Evolutionary conservation across 2,113 vertebrate species (phyloP).

Genomic region (Epinephelus cyanopodus): DNA sequence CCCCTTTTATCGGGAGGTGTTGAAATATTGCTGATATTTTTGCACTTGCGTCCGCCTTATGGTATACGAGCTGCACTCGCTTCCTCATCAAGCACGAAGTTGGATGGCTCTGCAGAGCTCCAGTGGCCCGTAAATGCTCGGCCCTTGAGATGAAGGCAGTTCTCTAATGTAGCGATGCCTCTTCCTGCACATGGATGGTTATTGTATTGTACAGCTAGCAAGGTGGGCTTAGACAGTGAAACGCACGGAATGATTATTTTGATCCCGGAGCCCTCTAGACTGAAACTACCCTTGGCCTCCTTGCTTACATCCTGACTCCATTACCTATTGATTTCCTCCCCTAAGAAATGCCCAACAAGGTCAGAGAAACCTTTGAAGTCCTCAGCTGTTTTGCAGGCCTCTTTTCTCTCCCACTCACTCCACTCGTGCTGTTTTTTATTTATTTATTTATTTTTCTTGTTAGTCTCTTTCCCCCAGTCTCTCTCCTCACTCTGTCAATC

Average conservation of each 20-base stretch:
- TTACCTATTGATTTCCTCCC: conserved; percentile 82
- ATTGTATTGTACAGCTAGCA: conserved; percentile 30
- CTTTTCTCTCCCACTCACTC: conserved; percentile 23
- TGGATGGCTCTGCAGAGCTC: conserved; percentile 31
- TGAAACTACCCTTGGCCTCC: conserved; percentile 58
- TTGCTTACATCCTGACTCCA: conserved; percentile 76
- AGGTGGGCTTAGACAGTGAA: conserved; percentile 48
- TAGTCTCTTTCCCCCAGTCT: conserved; percentile 35
- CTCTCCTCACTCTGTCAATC: conserved; percentile 60
- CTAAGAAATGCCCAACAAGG: conserved; percentile 73
- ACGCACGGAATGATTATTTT: conserved; percentile 62
- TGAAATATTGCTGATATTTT: conserved; percentile 37
- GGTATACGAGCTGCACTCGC: not conserved
- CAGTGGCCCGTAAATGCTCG: conserved; percentile 7
- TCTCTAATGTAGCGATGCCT: conserved; percentile 26
- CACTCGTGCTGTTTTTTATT: conserved; percentile 13
- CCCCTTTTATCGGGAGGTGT: conserved; percentile 12
- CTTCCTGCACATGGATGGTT: conserved; percentile 22
- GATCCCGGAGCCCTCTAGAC: conserved; percentile 48
- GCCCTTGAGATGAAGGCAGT: conserved; percentile 15
- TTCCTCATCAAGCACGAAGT: conserved; percentile 22
- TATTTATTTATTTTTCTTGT: conserved; percentile 23
- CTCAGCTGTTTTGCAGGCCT: conserved; percentile 38
- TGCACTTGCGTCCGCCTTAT: not conserved
- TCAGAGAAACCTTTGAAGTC: conserved; percentile 77